Percentiles rank a stretch among this genome's conserved stretches.
phyloP scores from a whole-genome alignment of 2,888 invertebrate genomes.

The Thecophora atra region DNA sequence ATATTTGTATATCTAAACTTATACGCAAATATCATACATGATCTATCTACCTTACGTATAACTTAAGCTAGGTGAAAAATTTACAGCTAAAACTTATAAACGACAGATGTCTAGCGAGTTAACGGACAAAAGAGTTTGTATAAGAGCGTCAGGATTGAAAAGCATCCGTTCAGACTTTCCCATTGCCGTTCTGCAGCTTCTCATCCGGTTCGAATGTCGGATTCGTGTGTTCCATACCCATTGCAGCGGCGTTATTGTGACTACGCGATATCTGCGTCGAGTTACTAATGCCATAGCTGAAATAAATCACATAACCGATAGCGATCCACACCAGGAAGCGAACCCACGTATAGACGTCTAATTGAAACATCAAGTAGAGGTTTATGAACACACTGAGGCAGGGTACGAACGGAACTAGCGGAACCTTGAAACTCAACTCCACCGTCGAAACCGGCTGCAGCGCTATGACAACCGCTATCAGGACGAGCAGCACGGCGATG shows the following conservation, averaged over 20 bases:
- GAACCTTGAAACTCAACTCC: conserved; percentile 81
- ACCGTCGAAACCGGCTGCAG: conserved; percentile 74
- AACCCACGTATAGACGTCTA: conserved; percentile 87
- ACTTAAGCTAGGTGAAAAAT: conserved; percentile 11
- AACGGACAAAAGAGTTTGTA: not conserved
- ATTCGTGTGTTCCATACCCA: conserved; percentile 54
- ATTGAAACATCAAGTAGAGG: conserved; percentile 88
- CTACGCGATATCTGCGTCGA: conserved; percentile 70
- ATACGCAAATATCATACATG: no score
- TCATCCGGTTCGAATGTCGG: conserved; percentile 57
- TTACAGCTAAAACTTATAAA: not conserved
- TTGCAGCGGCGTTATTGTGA: conserved; percentile 58
- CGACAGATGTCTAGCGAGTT: conserved; percentile 8
- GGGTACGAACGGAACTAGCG: conserved; percentile 85
- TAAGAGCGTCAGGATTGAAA: not conserved
- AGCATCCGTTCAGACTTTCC: not conserved
- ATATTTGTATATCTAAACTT: not conserved
- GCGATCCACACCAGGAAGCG: conserved; percentile 86
- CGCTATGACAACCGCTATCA: conserved; percentile 71
- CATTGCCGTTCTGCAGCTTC: conserved; percentile 55
- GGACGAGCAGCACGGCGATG: conserved; percentile 68
- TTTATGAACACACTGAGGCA: conserved; percentile 87
- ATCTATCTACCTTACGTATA: no score
- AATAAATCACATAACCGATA: conserved; percentile 87
- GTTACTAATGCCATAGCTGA: conserved; percentile 82